Base-by-base conservation (phyloP, 35 echinoderm and acorn worm genomes). In the Stichopus chloronotus region DNA sequence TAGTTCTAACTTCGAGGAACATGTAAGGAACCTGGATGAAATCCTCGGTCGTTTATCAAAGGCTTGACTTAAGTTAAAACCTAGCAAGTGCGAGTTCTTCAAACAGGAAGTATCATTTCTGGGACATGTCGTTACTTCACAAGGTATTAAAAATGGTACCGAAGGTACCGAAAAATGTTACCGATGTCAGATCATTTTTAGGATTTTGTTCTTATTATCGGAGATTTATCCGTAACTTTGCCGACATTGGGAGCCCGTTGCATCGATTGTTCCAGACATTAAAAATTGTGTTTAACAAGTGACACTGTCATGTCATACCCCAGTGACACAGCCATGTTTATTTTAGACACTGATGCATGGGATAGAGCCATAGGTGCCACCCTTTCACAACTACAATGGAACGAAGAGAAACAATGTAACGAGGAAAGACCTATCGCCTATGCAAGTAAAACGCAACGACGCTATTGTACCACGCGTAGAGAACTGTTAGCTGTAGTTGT, bases 321-420 rank as follows among this genome's bases (percentile, higher is more conserved):
- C 5, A 82, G 53, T 82, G 54, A 87, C n/a, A 59, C 1, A 0
- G 84, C 61, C 9, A 74, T 69, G 12, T 95, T 91, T 54, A 93
- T 97, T 56, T 53, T 97, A 5, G 94, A 97, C 59, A 95, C 96
- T 0, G 96, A 97, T 92, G 94, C 96, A 24, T 93, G 85, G 1
- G 69, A 94, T 17, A 74, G 16, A 17, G 96, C 63, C 19, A 95
- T 94, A 11, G 95, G 95, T 6, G 90, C 89, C 3, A 78, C 84
- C 4, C 56, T 97, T 25, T 93, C 94, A 8, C 91, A 97, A 56
- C 9, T 90, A 4, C 94, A 97, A 59, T 94, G 85, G 63, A 87
- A 83, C 24, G 85, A 96, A n/a, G 74, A 92, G 25, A 79, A 0
- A 19, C 83, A 92, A 25, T 87, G 52, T 23, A 3, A 59, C 11